Percentiles rank a stretch among this genome's conserved stretches.
These are phyloP conservation scores for Sialia sialis DNA, from an alignment of 2,113 vertebrate genomes.

Conservation along the genomic window DNA sequence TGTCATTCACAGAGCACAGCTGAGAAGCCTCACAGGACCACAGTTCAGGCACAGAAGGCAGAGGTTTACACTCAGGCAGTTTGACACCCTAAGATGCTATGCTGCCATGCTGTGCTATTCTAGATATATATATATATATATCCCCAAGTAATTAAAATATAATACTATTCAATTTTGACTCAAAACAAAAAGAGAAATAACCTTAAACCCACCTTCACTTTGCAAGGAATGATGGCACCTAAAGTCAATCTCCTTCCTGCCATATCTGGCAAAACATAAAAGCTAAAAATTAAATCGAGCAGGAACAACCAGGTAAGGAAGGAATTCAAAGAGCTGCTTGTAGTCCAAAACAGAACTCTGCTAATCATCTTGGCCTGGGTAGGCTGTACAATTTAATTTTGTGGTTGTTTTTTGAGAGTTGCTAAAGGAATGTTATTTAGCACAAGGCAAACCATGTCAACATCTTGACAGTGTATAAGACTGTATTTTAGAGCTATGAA, in stretches of 20 bases:
- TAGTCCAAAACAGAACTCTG: not conserved
- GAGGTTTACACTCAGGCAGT: not conserved
- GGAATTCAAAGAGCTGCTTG: not conserved
- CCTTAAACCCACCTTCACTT: not conserved
- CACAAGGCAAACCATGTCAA: not conserved
- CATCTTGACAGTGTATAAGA: not conserved
- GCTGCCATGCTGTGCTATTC: not conserved
- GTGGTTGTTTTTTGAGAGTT: not conserved
- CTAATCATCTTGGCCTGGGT: not conserved
- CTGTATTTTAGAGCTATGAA: not conserved
- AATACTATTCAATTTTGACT: not conserved
- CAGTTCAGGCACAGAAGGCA: not conserved
- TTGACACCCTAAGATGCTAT: not conserved
- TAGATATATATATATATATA: not conserved
- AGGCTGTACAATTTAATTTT: not conserved
- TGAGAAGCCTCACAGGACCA: not conserved
- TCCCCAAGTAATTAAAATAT: not conserved
- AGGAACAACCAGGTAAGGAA: not conserved
- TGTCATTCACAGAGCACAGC: not conserved
- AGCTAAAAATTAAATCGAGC: not conserved
- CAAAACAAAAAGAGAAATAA: not conserved
- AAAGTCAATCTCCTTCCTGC: not conserved
- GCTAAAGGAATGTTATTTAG: not conserved
- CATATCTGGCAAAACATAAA: not conserved
- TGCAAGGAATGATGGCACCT: not conserved